Evolutionary conservation across 2,888 invertebrate species (phyloP), one percentile per base, ranked within the genome.

Genomic region (Drosophila mimica): DNA sequence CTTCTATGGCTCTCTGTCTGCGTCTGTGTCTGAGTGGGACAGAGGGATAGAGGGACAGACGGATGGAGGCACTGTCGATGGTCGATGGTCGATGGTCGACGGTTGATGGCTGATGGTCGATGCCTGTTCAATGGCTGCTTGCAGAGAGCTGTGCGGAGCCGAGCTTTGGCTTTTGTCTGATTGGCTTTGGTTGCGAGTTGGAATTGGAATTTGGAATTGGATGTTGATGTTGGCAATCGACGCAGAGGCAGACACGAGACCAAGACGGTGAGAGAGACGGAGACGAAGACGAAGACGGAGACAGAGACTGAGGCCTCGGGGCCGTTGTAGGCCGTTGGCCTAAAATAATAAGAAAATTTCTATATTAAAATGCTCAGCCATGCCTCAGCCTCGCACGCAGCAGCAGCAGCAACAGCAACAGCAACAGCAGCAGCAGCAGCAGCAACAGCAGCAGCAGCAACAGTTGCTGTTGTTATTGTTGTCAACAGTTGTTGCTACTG

Each of bases 251-350:
- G 15, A 8, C 46, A 15, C 20, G 5, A 52, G 52, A 40, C 51
- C 11, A 36, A 30, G 38, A 31, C 17, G 11, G 43, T 25, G 52
- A 30, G 28, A 43, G n/a, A 31, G 33, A 9, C 7, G 17, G 13
- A 4, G 15, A 25, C 0, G 15, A 20, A 17, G 57, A 20, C 15
- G 1, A 38, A 17, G 49, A 63, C 31, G 13, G 49, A 46, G 31
- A 64, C 51, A 20, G 64, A 43, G 28, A 57, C 57, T 43, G 79
- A 74, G 82, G 79, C 82, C 74, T 80, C 78, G 90, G 88, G 89
- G 88, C 89, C 90, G 88, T 89, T 84, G 90, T 90, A 87, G 89
- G 90, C 90, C 90, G 90, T 87, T 90, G 88, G 85, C 88, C 89
- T 84, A 84, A 89, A 89, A 82, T 87, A 81, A 86, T 90, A 88